Evolutionary conservation across 2,797 vertebrate species (phyloP).

Genomic region (Todus mexicanus): DNA sequence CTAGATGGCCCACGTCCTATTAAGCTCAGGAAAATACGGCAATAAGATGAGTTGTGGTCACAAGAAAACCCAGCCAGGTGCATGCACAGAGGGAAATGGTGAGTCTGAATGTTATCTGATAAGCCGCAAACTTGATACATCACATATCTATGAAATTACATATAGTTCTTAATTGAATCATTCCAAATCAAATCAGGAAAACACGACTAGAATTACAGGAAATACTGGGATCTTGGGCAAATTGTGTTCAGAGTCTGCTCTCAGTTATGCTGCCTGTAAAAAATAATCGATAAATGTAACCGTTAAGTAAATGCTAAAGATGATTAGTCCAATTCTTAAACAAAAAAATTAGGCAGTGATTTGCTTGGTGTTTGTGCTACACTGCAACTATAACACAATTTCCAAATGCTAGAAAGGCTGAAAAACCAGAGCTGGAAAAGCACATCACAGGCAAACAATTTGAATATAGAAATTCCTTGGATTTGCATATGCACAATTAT

Average conservation of each 20-base stretch:
- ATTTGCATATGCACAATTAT: not conserved
- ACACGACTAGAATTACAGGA: slow-evolving; percentile 49
- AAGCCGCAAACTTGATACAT: slow-evolving; percentile 31
- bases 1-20: not conserved
- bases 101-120: not conserved
- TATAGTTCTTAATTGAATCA: slow-evolving; percentile 24
- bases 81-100: not conserved
- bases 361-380: not conserved
- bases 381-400: not conserved
- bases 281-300: not conserved
- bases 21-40: not conserved
- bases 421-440: not conserved
- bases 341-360: not conserved
- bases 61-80: not conserved
- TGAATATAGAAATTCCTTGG: not conserved
- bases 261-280: slow-evolving; percentile 9
- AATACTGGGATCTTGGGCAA: slow-evolving; percentile 28
- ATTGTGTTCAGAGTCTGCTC: slow-evolving; percentile 14
- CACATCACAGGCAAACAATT: not conserved
- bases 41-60: not conserved
- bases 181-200: slow-evolving; percentile 61
- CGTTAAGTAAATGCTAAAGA: slow-evolving; percentile 10
- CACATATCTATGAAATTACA: slow-evolving; percentile 23
- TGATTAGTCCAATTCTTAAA: not conserved
- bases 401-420: not conserved